Percentiles rank a stretch among this genome's conserved stretches.
phyloP scores from a whole-genome alignment of 2,113 vertebrate genomes.

The Otolemur garnettii region DNA sequence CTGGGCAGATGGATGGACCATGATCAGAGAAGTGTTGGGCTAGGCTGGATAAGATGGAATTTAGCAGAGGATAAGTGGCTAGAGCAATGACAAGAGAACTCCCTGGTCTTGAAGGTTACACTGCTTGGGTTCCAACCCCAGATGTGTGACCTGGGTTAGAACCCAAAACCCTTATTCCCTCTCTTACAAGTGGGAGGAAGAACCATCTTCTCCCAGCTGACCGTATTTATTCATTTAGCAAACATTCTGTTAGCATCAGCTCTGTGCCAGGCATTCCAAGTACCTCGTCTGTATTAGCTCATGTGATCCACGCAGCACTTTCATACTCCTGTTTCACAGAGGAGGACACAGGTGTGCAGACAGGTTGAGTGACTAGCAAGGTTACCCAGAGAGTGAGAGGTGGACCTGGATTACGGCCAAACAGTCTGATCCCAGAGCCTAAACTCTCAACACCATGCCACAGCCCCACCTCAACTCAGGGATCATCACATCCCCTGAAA shows the following conservation, averaged over 20 bases:
- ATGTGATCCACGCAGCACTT: not conserved
- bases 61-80: not conserved
- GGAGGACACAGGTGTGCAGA: not conserved
- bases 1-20: slow-evolving; percentile 24
- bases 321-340: not conserved
- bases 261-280: not conserved
- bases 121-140: not conserved
- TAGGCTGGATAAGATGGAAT: not conserved
- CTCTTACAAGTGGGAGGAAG: not conserved
- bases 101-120: not conserved
- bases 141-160: not conserved
- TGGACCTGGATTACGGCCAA: not conserved
- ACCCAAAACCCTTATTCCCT: not conserved
- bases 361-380: not conserved
- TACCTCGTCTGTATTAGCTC: not conserved
- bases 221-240: not conserved
- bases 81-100: not conserved
- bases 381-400: not conserved
- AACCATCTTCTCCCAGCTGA: not conserved
- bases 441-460: not conserved
- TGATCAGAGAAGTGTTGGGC: not conserved
- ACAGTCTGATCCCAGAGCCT: not conserved
- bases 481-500: not conserved
- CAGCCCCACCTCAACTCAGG: fast-evolving
- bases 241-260: not conserved